Percentiles rank a stretch among this genome's conserved stretches.
phyloP scores from a whole-genome alignment of 1,140 invertebrate genomes.

The Diachasmimorpha longicaudata region DNA sequence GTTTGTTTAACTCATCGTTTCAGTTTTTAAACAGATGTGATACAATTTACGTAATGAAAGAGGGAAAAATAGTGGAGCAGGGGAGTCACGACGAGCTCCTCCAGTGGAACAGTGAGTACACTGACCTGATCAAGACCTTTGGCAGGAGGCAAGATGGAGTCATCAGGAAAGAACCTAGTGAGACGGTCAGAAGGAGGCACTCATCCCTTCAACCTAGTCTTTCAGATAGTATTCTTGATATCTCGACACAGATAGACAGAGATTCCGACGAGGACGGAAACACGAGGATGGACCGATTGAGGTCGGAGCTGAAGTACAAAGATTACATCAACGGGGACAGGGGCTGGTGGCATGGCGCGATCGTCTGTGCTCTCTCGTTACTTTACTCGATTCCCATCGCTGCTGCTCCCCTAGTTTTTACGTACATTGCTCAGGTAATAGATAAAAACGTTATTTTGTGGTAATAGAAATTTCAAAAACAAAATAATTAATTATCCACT shows the following conservation, averaged over 20 bases:
- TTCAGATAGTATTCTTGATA: slow-evolving; percentile 4
- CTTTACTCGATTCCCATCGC: slow-evolving; percentile 23
- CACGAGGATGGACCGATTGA: background rate
- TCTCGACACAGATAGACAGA: background rate
- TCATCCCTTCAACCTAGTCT: background rate
- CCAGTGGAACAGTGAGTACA: slow-evolving; percentile 55
- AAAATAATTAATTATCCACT: background rate
- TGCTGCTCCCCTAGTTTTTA: slow-evolving; percentile 12
- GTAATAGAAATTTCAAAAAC: slow-evolving; percentile 1
- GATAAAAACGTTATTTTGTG: no score
- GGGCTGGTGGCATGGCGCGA: slow-evolving; percentile 2
- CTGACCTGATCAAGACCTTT: slow-evolving; percentile 56
- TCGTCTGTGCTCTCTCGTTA: slow-evolving; percentile 12
- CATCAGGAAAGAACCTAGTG: background rate
- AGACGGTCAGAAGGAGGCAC: slow-evolving; percentile 19
- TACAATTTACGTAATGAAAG: slow-evolving; percentile 61
- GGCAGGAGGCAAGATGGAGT: slow-evolving; percentile 44
- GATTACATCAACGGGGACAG: background rate
- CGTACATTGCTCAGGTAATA: slow-evolving; percentile 25
- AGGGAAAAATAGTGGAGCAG: slow-evolving; percentile 58
- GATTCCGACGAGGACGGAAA: background rate
- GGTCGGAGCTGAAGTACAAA: background rate
- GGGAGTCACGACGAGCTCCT: slow-evolving; percentile 59
- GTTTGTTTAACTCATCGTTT: background rate
- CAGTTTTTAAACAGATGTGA: slow-evolving; percentile 63